These are phyloP conservation scores for Sakesphorus luctuosus DNA, from an alignment of 2,113 vertebrate genomes.

Conservation along the genomic window DNA sequence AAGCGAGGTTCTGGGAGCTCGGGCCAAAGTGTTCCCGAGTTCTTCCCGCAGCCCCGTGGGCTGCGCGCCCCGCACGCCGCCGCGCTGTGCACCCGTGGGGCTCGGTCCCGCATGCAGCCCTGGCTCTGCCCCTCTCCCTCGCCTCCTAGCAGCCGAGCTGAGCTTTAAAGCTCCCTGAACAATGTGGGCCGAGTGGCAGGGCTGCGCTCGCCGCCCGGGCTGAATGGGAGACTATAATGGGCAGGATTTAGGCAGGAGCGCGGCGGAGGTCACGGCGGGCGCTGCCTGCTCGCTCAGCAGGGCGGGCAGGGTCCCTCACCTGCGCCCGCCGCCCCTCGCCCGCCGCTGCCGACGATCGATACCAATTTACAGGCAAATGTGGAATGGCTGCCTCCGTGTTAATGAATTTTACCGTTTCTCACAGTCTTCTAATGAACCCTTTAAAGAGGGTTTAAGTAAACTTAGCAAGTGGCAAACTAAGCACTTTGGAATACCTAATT, in stretches of 20 bases:
- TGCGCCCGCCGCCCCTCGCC: conserved; percentile 51
- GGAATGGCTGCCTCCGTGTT: conserved; percentile 78
- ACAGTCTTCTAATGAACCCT: conserved; percentile 79
- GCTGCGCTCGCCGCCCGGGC: conserved; percentile 51
- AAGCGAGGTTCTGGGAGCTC: not conserved
- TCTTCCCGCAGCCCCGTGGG: not conserved
- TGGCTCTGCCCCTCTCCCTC: conserved; percentile 70
- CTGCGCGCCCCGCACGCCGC: not conserved
- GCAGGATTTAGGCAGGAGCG: conserved; percentile 71
- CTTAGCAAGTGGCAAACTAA: conserved; percentile 68
- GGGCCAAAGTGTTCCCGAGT: conserved; percentile 19
- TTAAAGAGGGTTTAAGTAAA: conserved; percentile 80
- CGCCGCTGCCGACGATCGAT: conserved; percentile 74
- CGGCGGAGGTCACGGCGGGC: conserved; percentile 60
- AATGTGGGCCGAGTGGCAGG: conserved; percentile 65
- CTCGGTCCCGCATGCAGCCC: not conserved
- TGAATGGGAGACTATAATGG: conserved; percentile 67
- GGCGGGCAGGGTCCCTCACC: conserved; percentile 69
- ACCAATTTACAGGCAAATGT: conserved; percentile 85
- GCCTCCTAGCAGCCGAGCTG: conserved; percentile 59
- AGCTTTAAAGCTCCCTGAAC: conserved; percentile 77
- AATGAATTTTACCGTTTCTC: conserved; percentile 84
- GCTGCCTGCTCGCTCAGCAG: conserved; percentile 67
- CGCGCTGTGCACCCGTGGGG: not conserved
- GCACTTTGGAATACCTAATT: conserved; percentile 63